These are phyloP conservation scores for Perdita meconis DNA, from an alignment of 2,888 invertebrate genomes.

Conservation along the genomic window DNA sequence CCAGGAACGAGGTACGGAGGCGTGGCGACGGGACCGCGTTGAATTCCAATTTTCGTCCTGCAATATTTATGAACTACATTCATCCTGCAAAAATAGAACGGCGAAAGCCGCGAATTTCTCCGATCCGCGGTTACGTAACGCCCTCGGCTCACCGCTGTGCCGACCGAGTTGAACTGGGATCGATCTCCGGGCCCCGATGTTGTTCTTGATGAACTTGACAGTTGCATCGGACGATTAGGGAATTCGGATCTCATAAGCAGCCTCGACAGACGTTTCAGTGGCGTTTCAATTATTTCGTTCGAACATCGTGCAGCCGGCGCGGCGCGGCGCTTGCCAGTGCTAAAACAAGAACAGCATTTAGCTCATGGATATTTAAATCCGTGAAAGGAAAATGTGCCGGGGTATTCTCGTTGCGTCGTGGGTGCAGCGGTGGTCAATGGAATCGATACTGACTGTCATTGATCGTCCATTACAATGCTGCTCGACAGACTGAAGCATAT, in stretches of 20 bases:
- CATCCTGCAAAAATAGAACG: constrained; percentile 64
- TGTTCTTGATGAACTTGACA: neutral
- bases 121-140: neutral
- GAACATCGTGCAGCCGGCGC: too few relatives aligned
- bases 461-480: too few relatives aligned
- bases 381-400: too few relatives aligned
- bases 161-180: neutral
- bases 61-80: constrained; percentile 56
- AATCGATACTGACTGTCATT: too few relatives aligned
- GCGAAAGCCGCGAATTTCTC: constrained; percentile 35
- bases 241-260: neutral
- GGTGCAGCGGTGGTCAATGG: too few relatives aligned
- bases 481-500: too few relatives aligned
- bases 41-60: constrained; percentile 51
- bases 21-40: constrained; percentile 14
- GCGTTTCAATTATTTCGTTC: too few relatives aligned
- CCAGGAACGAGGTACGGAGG: constrained; percentile 8
- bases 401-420: too few relatives aligned
- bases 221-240: constrained; percentile 7
- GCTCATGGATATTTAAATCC: too few relatives aligned
- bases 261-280: too few relatives aligned
- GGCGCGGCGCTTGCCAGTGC: too few relatives aligned
- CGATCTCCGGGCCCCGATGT: constrained; percentile 2
- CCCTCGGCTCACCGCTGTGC: neutral
- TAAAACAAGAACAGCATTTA: too few relatives aligned